Evolutionary conservation across 2,888 invertebrate genomes (phyloP).

Genomic region (Schizaphis graminum): DNA sequence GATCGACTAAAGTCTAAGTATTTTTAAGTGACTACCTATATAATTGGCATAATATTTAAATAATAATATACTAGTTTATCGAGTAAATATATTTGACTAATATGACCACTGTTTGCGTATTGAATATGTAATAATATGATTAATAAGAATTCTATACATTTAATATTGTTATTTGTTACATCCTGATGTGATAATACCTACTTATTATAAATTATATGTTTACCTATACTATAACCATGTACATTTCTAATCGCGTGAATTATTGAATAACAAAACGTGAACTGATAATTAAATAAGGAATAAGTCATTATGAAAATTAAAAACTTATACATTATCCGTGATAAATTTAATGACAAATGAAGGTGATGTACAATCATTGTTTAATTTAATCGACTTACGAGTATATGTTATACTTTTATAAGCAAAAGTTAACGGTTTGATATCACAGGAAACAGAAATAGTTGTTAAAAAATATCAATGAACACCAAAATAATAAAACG

Average conservation of each 20-base stretch:
- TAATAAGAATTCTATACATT: background rate
- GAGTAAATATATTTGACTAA: background rate
- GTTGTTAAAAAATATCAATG: background rate
- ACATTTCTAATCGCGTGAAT: background rate
- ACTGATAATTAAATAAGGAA: background rate
- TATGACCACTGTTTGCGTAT: background rate
- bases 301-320: background rate
- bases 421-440: background rate
- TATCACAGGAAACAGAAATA: background rate
- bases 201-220: background rate
- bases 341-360: background rate
- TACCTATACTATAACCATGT: background rate
- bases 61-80: background rate
- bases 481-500: background rate
- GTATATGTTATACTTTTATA: background rate
- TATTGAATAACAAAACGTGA: background rate
- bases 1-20: conserved; percentile 27
- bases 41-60: background rate
- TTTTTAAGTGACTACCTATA: background rate
- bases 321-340: background rate
- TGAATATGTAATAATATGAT: background rate
- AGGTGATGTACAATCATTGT: background rate
- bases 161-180: background rate
- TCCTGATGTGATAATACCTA: background rate
- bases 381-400: background rate